Evolutionary conservation across 2,113 vertebrate genomes (phyloP).

Genomic region (Brachionichthys hirsutus): DNA sequence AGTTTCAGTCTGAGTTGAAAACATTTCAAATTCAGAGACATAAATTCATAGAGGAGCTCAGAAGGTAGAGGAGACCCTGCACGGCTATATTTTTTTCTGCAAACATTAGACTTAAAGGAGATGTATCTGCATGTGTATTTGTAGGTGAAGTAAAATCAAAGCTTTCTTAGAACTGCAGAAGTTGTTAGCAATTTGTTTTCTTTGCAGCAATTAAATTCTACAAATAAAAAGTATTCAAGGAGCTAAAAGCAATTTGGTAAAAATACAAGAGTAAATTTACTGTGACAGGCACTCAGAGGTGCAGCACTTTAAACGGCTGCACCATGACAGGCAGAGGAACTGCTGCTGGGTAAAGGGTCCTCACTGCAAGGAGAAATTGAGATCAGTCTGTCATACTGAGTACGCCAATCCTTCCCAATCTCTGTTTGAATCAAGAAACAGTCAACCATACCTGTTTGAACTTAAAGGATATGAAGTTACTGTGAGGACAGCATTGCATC

Average conservation of each 20-base stretch:
- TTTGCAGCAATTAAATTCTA: not conserved
- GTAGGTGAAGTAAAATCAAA: no score
- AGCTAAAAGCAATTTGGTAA: not conserved
- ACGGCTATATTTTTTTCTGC: not conserved
- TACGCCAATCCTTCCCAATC: not conserved
- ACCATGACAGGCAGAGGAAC: not conserved
- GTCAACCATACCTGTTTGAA: conserved; percentile 1
- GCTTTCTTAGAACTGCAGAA: no score
- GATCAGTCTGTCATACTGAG: conserved; percentile 11
- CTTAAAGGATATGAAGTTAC: not conserved
- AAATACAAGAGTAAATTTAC: not conserved
- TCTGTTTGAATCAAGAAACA: no score
- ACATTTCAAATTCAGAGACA: not conserved
- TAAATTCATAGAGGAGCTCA: no score
- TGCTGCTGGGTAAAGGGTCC: conserved; percentile 15
- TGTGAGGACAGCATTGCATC: not conserved
- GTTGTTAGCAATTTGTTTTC: not conserved
- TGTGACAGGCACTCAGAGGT: not conserved
- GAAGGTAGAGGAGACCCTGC: not conserved
- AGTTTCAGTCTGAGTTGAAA: not conserved
- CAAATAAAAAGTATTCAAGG: not conserved
- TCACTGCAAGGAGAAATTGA: conserved; percentile 9
- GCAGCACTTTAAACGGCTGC: not conserved
- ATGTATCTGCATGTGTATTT: no score
- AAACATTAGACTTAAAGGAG: not conserved